phyloP scores from a whole-genome alignment of 2,797 vertebrate genomes.

The Gephyroberyx darwinii region DNA sequence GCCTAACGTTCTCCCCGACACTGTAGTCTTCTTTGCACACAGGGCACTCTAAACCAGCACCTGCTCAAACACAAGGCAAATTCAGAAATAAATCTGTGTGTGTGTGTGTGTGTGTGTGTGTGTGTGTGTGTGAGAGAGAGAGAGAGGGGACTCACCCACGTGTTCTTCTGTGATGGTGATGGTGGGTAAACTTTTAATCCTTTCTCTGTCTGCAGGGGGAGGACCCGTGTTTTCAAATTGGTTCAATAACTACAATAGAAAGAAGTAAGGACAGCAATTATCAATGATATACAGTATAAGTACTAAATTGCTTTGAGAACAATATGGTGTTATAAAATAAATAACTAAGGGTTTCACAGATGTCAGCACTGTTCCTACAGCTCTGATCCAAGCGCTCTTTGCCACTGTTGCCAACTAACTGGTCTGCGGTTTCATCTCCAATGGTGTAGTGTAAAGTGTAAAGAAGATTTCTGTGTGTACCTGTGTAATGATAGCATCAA shows the following conservation, averaged over 20 bases:
- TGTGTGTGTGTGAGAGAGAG: background rate
- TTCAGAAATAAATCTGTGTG: conserved; percentile 10
- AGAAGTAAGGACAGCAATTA: conserved; percentile 4
- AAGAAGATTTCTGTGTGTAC: conserved; percentile 71
- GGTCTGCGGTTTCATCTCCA: background rate
- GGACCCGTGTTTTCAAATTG: conserved; percentile 99
- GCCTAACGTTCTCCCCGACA: conserved; percentile 89
- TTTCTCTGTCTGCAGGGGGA: conserved; percentile 94
- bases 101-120: background rate
- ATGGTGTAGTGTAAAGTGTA: background rate
- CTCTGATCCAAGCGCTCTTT: background rate
- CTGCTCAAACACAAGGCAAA: conserved; percentile 74
- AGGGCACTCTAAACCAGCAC: conserved; percentile 93
- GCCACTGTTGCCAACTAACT: background rate
- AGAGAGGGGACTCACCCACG: conserved; percentile 85
- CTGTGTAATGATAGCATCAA: conserved; percentile 98
- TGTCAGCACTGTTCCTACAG: background rate
- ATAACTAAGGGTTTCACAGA: background rate
- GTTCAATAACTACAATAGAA: conserved; percentile 89
- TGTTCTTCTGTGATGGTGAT: conserved; percentile 92
- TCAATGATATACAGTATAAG: background rate
- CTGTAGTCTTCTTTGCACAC: conserved; percentile 99
- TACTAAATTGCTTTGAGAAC: no score
- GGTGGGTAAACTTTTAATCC: conserved; percentile 94
- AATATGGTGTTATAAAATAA: background rate